Conservation (phyloP, 2,888 invertebrate genomes). For the Aricia artaxerxes region DNA sequence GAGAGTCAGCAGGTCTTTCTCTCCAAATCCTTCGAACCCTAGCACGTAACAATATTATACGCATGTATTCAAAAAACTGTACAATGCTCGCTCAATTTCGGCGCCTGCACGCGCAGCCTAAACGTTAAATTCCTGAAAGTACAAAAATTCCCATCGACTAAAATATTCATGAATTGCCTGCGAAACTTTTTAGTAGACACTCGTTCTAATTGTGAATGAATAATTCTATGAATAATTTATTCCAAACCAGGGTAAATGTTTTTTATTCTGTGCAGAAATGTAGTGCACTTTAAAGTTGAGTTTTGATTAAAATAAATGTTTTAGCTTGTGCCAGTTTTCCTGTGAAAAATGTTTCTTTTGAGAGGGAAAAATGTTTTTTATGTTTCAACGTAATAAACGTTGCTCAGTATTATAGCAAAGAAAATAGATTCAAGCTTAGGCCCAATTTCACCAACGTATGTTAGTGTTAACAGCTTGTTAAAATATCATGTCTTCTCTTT, state of each 20-base stretch:
- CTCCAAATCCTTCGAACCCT: too few relatives aligned
- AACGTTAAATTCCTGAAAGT: background rate
- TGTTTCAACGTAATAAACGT: background rate
- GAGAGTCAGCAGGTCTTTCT: too few relatives aligned
- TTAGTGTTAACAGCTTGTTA: too few relatives aligned
- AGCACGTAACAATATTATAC: too few relatives aligned
- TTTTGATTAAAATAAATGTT: conserved; percentile 20
- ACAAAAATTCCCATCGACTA: conserved; percentile 1
- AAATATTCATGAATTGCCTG: conserved; percentile 26
- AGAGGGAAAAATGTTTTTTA: background rate
- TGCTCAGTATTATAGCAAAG: background rate
- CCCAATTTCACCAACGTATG: too few relatives aligned
- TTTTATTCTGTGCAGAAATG: background rate
- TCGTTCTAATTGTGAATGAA: conserved; percentile 26
- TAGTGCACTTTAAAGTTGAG: conserved; percentile 23
- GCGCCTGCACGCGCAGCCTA: background rate
- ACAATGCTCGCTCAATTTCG: too few relatives aligned
- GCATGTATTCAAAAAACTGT: too few relatives aligned
- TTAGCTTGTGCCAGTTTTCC: conserved; percentile 9
- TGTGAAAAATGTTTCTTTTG: background rate
- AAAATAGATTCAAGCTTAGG: background rate
- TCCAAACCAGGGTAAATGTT: conserved; percentile 1
- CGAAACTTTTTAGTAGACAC: conserved; percentile 26
- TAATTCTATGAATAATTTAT: conserved; percentile 24
- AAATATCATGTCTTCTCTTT: too few relatives aligned